Evolutionary conservation across 2,888 invertebrate species (phyloP).

Genomic region (Scaptomyza tumidula): DNA sequence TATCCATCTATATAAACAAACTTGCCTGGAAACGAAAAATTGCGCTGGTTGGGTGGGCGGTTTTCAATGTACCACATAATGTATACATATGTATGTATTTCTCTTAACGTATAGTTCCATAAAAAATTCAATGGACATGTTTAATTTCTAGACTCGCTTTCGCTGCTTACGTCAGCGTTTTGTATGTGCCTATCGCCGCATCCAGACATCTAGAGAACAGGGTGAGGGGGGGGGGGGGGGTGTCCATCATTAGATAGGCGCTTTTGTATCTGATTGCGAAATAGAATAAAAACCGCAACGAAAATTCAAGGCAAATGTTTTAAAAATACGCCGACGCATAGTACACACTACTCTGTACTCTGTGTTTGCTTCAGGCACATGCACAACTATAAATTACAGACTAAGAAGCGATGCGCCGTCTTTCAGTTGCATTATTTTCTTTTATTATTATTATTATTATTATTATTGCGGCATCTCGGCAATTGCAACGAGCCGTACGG

Average conservation of each 20-base stretch:
- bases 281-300: constrained; percentile 15
- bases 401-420: constrained; percentile 34
- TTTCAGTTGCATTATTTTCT: constrained; percentile 36
- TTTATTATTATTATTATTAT: constrained; percentile 5
- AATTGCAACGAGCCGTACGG: constrained; percentile 62
- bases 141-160: constrained; percentile 34
- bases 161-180: constrained; percentile 51
- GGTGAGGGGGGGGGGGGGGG: neutral
- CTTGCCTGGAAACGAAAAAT: constrained; percentile 55
- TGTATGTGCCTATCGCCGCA: constrained; percentile 7
- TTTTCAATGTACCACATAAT: constrained; percentile 6
- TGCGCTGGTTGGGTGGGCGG: constrained; percentile 60
- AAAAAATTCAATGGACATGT: constrained; percentile 49
- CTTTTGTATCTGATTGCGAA: constrained; percentile 37
- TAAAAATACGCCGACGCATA: constrained; percentile 66
- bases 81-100: constrained; percentile 2
- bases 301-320: constrained; percentile 71
- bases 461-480: constrained; percentile 5
- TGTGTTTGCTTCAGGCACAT: constrained; percentile 17
- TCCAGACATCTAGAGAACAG: constrained; percentile 5
- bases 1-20: constrained; percentile 31
- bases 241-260: constrained; percentile 32
- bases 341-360: constrained; percentile 30
- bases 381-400: constrained; percentile 63
- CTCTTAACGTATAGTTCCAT: constrained; percentile 50